Percentiles rank a stretch among this genome's conserved stretches.
Evolutionary conservation across 2,797 vertebrate genomes (phyloP).

Genomic region (Characodon lateralis): DNA sequence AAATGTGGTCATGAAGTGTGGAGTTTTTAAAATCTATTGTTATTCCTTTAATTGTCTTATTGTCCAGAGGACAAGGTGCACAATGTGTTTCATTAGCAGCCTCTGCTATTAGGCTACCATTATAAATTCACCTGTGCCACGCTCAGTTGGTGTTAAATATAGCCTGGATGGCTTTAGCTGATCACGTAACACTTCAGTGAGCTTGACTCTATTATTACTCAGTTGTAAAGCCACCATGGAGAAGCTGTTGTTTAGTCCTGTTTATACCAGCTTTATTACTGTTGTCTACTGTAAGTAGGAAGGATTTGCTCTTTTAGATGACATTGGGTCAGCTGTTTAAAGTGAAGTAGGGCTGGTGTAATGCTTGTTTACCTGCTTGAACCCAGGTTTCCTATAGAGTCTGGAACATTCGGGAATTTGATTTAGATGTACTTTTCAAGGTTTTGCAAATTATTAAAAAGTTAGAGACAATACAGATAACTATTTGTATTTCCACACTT

Average conservation of each 20-base stretch:
- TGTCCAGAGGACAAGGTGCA: neutral
- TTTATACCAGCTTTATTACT: neutral
- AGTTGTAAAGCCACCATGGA: neutral
- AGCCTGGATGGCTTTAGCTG: slow-evolving; percentile 51
- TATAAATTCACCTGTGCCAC: neutral
- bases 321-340: neutral
- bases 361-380: neutral
- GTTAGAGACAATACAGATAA: too few relatives aligned
- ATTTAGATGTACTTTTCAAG: neutral
- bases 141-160: slow-evolving; percentile 48
- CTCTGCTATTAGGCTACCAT: neutral
- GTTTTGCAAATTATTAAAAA: neutral
- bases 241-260: slow-evolving; percentile 12
- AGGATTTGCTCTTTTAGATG: neutral
- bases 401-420: neutral
- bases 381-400: neutral
- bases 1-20: neutral
- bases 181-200: slow-evolving; percentile 39
- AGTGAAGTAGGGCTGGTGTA: neutral
- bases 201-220: slow-evolving; percentile 45
- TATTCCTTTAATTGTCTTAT: neutral
- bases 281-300: neutral
- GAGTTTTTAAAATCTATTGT: neutral
- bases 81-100: neutral
- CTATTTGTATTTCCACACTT: too few relatives aligned